Evolutionary conservation across 35 echinoderm and acorn worm species (phyloP).

Genomic region (Stichopus chloronotus): DNA sequence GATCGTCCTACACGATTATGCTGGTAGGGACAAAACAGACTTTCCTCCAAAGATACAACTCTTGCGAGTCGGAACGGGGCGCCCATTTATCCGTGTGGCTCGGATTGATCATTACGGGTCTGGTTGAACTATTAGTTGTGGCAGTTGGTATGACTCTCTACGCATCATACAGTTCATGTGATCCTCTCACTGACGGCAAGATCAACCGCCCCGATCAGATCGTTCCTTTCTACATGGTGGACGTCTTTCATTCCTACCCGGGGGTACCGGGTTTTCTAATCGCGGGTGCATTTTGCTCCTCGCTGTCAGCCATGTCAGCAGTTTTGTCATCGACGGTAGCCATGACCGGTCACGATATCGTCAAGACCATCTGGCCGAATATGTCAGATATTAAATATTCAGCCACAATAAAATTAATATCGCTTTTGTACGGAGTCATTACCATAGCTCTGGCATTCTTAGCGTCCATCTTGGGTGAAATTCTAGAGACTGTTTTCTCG

Average conservation of each 20-base stretch:
- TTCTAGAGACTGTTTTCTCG: slow-evolving; percentile 10
- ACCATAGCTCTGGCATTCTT: slow-evolving; percentile 21
- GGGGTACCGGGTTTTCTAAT: slow-evolving; percentile 11
- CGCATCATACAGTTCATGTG: slow-evolving; percentile 32
- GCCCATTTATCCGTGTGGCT: not conserved
- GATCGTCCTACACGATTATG: not conserved
- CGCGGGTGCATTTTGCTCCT: slow-evolving; percentile 28
- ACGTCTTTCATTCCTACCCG: not conserved
- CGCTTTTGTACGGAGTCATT: not conserved
- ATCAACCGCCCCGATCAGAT: slow-evolving; percentile 17
- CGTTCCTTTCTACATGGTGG: slow-evolving; percentile 25
- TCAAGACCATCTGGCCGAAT: not conserved
- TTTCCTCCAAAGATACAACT: not conserved
- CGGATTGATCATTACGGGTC: not conserved
- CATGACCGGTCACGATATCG: slow-evolving; percentile 26
- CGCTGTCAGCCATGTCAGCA: slow-evolving; percentile 22
- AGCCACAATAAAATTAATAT: not conserved
- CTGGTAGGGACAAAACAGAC: not conserved
- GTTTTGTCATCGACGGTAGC: not conserved
- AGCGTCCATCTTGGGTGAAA: slow-evolving; percentile 18
- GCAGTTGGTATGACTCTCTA: slow-evolving; percentile 34
- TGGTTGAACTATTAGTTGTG: slow-evolving; percentile 17
- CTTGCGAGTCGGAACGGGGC: not conserved
- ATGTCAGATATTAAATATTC: not conserved
- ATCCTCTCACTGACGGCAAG: slow-evolving; percentile 14